These are phyloP conservation scores for Bombyx mandarina DNA, from an alignment of 1,140 invertebrate genomes.

Conservation along the genomic window DNA sequence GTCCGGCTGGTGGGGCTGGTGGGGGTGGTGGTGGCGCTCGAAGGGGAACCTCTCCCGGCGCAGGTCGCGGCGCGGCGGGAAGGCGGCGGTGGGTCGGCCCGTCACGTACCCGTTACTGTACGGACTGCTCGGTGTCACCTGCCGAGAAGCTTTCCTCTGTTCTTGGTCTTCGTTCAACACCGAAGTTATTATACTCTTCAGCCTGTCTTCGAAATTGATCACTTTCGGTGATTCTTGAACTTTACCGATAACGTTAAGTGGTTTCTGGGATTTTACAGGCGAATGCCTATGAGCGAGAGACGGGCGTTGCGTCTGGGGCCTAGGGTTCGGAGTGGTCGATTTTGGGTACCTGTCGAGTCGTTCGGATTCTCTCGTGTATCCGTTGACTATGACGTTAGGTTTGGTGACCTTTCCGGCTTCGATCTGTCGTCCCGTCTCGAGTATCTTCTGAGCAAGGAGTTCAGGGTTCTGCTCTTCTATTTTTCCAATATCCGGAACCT, in stretches of 20 bases:
- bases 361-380: constrained; percentile 53
- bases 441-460: constrained; percentile 88
- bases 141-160: constrained; percentile 58
- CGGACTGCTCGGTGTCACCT: constrained; percentile 29
- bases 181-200: constrained; percentile 93
- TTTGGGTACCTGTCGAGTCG: constrained; percentile 33
- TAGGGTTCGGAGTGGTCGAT: constrained; percentile 7
- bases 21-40: constrained; percentile 15
- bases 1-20: constrained; percentile 62
- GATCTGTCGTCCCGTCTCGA: constrained; percentile 89
- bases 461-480: constrained; percentile 94
- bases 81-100: constrained; percentile 14
- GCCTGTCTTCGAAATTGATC: constrained; percentile 90
- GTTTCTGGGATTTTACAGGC: constrained; percentile 60
- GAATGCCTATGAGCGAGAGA: constrained; percentile 48
- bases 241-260: constrained; percentile 59
- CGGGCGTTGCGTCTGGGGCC: constrained; percentile 17
- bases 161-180: constrained; percentile 86
- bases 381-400: constrained; percentile 62
- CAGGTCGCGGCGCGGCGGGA: constrained; percentile 16
- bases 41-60: constrained; percentile 1
- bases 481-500: constrained; percentile 89
- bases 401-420: constrained; percentile 81
- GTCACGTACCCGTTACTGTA: constrained; percentile 55
- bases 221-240: constrained; percentile 85